phyloP scores from a whole-genome alignment of 1,140 invertebrate genomes.

The Heliconius eleuchia region DNA sequence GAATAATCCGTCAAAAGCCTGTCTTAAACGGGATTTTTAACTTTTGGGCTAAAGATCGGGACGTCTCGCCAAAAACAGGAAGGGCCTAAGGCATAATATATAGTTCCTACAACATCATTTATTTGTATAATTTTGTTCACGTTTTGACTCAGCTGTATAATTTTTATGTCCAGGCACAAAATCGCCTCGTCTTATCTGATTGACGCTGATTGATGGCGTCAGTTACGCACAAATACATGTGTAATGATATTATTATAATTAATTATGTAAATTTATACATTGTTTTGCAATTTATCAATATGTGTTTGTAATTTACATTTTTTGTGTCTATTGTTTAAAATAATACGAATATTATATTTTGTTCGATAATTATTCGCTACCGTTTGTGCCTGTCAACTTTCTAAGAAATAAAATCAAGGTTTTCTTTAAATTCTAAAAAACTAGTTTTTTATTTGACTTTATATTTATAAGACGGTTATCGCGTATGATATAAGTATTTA shows the following conservation, averaged over 20 bases:
- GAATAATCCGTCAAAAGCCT: too few relatives aligned
- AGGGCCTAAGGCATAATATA: neutral
- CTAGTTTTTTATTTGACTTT: neutral
- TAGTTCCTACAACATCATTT: neutral
- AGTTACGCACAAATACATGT: neutral
- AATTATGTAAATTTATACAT: neutral
- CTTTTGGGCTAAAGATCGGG: too few relatives aligned
- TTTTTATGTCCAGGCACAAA: neutral
- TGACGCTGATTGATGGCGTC: neutral
- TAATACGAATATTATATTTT: neutral
- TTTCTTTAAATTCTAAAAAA: slow-evolving; percentile 3
- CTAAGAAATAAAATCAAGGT: neutral
- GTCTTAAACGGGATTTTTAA: too few relatives aligned
- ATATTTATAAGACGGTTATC: neutral
- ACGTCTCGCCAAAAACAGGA: too few relatives aligned
- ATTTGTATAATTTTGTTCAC: neutral
- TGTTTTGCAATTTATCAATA: neutral
- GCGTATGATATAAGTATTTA: neutral
- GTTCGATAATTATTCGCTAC: neutral
- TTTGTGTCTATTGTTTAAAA: neutral
- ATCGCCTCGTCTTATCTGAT: neutral
- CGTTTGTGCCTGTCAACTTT: neutral
- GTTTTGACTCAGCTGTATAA: neutral
- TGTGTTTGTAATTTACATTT: neutral
- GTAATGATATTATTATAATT: slow-evolving; percentile 6